Evolutionary conservation across 2,113 vertebrate species (phyloP).

Genomic region (Hypanus sabinus): DNA sequence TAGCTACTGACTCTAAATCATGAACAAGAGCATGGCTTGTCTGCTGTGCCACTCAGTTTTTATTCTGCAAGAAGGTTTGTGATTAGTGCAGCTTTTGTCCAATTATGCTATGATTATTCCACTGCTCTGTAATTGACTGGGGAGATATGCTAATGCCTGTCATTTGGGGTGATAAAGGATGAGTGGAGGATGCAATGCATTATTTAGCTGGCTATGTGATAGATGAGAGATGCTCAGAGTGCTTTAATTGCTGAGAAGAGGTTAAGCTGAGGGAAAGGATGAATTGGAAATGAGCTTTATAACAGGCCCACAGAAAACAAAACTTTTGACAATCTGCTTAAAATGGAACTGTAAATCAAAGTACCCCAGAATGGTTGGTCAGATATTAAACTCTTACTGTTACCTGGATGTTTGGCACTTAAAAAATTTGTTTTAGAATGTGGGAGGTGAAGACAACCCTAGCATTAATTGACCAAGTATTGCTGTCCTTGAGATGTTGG

Average conservation of each 20-base stretch:
- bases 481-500: no score
- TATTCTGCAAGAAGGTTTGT: constrained; percentile 77
- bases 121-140: constrained; percentile 98
- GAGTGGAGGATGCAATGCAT: constrained; percentile 93
- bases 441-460: no score
- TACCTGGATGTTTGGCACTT: neutral
- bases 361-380: neutral
- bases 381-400: neutral
- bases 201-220: constrained; percentile 98
- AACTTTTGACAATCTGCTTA: constrained; percentile 27
- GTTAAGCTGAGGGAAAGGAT: constrained; percentile 97
- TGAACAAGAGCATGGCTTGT: constrained; percentile 77
- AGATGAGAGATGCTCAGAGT: constrained; percentile 93
- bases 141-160: constrained; percentile 99
- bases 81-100: constrained; percentile 97
- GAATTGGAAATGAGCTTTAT: constrained; percentile 93
- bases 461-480: no score
- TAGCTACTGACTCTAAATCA: constrained; percentile 58
- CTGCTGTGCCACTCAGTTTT: constrained; percentile 73
- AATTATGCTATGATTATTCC: constrained; percentile 99
- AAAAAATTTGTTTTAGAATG: no score
- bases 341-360: constrained; percentile 18
- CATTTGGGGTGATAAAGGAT: constrained; percentile 99
- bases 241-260: constrained; percentile 99
- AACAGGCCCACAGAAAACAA: constrained; percentile 26